Evolutionary conservation across 2,113 vertebrate species (phyloP).

Genomic region (Ranitomeya imitator): DNA sequence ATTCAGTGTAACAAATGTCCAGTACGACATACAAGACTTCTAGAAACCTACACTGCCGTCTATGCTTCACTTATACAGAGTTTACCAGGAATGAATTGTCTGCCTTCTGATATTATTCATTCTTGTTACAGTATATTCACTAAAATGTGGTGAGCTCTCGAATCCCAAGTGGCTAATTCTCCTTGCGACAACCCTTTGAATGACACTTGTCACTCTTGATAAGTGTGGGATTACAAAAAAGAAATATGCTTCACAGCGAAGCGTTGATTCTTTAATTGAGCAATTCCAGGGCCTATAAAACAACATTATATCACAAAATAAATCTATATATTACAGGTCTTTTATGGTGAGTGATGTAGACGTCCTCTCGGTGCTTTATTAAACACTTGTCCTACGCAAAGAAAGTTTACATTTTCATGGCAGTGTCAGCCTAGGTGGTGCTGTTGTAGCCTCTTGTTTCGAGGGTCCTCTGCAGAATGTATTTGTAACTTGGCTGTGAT

Average conservation of each 20-base stretch:
- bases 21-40: background rate
- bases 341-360: background rate
- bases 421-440: background rate
- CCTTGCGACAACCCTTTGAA: constrained; percentile 48
- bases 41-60: background rate
- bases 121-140: constrained; percentile 28
- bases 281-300: constrained; percentile 10
- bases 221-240: constrained; percentile 41
- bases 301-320: constrained; percentile 35
- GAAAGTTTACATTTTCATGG: background rate
- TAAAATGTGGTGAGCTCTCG: constrained; percentile 43
- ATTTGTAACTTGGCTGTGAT: background rate
- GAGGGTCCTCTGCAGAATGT: background rate
- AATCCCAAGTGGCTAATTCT: constrained; percentile 40
- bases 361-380: background rate
- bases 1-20: background rate
- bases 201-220: constrained; percentile 53
- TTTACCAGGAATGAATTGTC: background rate
- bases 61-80: background rate
- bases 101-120: constrained; percentile 20
- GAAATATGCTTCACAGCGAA: constrained; percentile 27
- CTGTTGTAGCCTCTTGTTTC: background rate
- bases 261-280: constrained; percentile 15
- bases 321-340: constrained; percentile 26
- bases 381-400: background rate